A percentile compares a stretch with the other conserved stretches of the same genome.
Evolutionary conservation across 53 echinoderm and acorn worm genomes (phyloP).

Genomic region (Actinopyga echinites): DNA sequence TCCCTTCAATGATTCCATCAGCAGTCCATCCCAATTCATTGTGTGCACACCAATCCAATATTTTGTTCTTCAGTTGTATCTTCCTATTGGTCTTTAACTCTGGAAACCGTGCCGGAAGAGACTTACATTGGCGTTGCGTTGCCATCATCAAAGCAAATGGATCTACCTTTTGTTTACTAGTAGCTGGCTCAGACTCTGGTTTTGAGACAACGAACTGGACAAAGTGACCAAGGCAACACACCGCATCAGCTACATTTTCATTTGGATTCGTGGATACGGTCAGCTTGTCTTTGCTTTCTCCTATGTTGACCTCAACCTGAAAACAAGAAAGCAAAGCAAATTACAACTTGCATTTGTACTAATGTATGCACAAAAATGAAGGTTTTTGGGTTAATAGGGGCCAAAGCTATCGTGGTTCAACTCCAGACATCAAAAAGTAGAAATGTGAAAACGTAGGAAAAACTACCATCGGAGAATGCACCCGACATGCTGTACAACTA

Average conservation of each 20-base stretch:
- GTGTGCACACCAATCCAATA: constrained; percentile 36
- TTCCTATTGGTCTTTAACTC: constrained; percentile 12
- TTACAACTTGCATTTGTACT: neutral
- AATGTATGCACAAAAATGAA: constrained; percentile 9
- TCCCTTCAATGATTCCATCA: constrained; percentile 45
- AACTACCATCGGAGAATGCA: no score
- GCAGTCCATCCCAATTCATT: constrained; percentile 57
- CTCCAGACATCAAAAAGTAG: no score
- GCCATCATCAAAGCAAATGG: constrained; percentile 40
- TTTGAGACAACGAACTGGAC: constrained; percentile 42
- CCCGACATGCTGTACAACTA: no score
- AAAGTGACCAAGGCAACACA: constrained; percentile 45
- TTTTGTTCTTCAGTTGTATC: constrained; percentile 45
- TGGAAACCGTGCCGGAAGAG: constrained; percentile 23
- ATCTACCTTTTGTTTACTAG: neutral
- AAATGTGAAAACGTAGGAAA: no score
- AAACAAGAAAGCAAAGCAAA: constrained; percentile 10
- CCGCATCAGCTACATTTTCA: constrained; percentile 42
- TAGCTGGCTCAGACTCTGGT: constrained; percentile 19
- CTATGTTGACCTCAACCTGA: constrained; percentile 45
- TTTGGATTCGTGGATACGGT: constrained; percentile 37
- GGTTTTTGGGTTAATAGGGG: neutral
- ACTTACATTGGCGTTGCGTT: constrained; percentile 18
- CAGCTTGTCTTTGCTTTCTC: constrained; percentile 53
- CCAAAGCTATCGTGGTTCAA: no score